Evolutionary conservation across 2,888 invertebrate genomes (phyloP), one percentile per base, ranked within the genome.

Genomic region (Sphinx pinastri): DNA sequence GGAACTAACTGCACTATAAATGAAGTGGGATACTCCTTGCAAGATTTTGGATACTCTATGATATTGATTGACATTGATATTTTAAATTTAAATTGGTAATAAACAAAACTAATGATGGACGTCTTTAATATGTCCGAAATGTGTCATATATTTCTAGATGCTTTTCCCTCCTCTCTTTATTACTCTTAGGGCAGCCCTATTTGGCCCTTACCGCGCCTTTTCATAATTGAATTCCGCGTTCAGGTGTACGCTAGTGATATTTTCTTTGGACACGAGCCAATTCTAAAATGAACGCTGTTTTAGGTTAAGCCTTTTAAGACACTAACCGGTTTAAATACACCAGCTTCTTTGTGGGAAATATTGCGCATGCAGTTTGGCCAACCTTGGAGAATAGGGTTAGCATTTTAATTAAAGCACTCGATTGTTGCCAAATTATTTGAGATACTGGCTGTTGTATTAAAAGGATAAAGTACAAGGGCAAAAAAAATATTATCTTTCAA

Each of bases 211-310:
- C 51, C n/a, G 59, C 59, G 59, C 45, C 60, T 60, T 60, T 59
- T 31, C 45, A 60, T 69, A 69, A 69, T 69, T 69, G 52, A 69
- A 69, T 69, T 69, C 51, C 7, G 60, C 58, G 31, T 69, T 69
- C 60, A 69, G 52, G 60, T 60, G 60, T 16, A 16, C 45, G 45
- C 47, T 47, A 11, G 60, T 45, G 45, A 60, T 47, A 60, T 60
- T 60, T 60, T 47, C 60, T 60, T 60, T 60, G 60, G 60, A 60
- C 60, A 45, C 45, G 47, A 60, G 60, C 60, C 60, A 47, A 45
- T 45, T 47, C 47, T 60, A 47, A 60, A 60, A 60, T 60, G 16
- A 47, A 60, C 45, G n/a, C 16, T 16, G 38, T 47, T 60, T 19
- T 60, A n/a, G n/a, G 10, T 45, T 59, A n/a, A 16, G 38, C 60